phyloP scores from a whole-genome alignment of 2,888 invertebrate species.

The Mechanitis messenoides region DNA sequence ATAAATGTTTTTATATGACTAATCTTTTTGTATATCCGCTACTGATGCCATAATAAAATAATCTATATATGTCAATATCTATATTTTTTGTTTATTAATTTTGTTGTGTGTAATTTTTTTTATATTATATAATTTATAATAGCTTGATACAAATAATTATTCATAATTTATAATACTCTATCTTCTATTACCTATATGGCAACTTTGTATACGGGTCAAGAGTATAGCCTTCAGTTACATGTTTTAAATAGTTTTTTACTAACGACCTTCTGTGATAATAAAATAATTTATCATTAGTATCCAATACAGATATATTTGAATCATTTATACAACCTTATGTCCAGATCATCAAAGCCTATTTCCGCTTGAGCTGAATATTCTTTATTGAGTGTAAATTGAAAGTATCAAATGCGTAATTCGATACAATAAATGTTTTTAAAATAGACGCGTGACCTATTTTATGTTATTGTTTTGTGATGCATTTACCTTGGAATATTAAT shows the following conservation, averaged over 20 bases:
- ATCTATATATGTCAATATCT: no score
- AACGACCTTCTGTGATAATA: background rate
- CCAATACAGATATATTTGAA: background rate
- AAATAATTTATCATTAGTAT: background rate
- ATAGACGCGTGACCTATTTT: slow-evolving; percentile 24
- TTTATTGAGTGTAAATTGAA: slow-evolving; percentile 6
- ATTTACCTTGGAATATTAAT: slow-evolving; percentile 2
- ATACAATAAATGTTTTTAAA: slow-evolving; percentile 24
- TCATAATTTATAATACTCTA: background rate
- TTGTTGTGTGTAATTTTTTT: no score
- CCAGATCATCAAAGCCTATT: no score
- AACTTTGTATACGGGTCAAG: slow-evolving; percentile 23
- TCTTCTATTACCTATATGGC: background rate
- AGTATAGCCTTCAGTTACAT: slow-evolving; percentile 23
- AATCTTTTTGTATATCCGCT: no score
- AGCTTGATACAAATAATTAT: no score
- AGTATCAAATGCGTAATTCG: slow-evolving; percentile 12
- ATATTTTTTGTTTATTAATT: no score
- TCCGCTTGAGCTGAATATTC: background rate
- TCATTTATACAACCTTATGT: no score
- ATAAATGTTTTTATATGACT: no score
- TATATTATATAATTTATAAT: no score
- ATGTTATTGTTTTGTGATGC: slow-evolving; percentile 10
- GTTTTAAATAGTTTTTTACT: background rate
- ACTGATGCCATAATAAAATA: no score